Evolutionary conservation across 2,888 invertebrate species (phyloP).

Genomic region (Colletes collaris): DNA sequence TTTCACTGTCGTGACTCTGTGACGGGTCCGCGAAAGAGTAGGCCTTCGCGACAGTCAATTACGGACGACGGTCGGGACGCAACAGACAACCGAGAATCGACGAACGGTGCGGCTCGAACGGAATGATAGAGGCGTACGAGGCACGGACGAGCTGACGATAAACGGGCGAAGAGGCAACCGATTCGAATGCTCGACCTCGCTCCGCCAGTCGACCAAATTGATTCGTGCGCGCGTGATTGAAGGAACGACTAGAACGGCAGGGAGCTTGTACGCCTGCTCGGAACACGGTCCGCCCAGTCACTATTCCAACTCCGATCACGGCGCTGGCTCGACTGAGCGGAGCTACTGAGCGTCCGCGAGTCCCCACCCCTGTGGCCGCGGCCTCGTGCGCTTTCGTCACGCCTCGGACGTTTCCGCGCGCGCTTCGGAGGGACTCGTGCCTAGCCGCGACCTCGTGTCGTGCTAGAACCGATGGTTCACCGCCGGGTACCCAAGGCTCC

Average conservation of each 20-base stretch:
- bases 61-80: constrained; percentile 25
- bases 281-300: constrained; percentile 65
- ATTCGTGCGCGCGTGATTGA: constrained; percentile 58
- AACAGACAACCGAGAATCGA: constrained; percentile 3
- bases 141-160: constrained; percentile 15
- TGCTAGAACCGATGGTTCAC: constrained; percentile 56
- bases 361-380: constrained; percentile 52
- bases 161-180: constrained; percentile 9
- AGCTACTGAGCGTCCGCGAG: constrained; percentile 66
- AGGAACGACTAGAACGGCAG: constrained; percentile 50
- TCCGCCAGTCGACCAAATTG: constrained; percentile 50
- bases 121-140: constrained; percentile 3
- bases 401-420: constrained; percentile 49
- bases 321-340: constrained; percentile 80
- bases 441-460: constrained; percentile 66
- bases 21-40: constrained; percentile 22
- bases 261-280: constrained; percentile 43
- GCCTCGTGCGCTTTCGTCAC: constrained; percentile 66
- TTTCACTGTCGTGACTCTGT: constrained; percentile 42
- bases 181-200: constrained; percentile 32
- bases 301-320: constrained; percentile 77
- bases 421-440: constrained; percentile 59
- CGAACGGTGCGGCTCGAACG: constrained; percentile 2
- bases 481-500: constrained; percentile 61
- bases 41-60: constrained; percentile 38